Base-by-base conservation (phyloP, 2,888 invertebrate species). In the Sympetrum striolatum region DNA sequence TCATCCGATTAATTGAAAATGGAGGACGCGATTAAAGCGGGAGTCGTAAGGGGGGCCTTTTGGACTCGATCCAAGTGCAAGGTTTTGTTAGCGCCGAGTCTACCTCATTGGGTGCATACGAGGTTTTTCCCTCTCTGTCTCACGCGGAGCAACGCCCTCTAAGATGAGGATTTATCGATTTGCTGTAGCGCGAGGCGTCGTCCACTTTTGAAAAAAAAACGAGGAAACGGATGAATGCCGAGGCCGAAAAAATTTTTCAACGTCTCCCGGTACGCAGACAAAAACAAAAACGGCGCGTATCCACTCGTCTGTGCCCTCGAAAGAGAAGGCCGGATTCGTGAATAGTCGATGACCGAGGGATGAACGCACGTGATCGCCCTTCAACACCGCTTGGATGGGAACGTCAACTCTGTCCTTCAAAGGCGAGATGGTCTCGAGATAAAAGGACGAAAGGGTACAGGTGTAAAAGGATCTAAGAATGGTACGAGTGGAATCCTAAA, bases 101-200 rank as follows among this genome's bases (percentile, higher is more conserved):
- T 31, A 73, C 73, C 73, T 73, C 73, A 31, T 14, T 31, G 25
- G 73, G 25, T 31, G 73, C 73, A 73, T 73, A 31, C 64, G 64
- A 64, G 64, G 64, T 14, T 73, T 60, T 37, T 18, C n/a, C 37
- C 37, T 37, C 37, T 60, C 15, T 53, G 35, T 35, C 18, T 18
- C 86, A 60, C 86, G 35, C 86, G 60, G 86, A 86, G 86, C 86
- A 86, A 86, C 86, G 86, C 86, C 86, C 86, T 86, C 86, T 37
- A 60, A 73, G 73, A 73, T 73, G 73, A 58, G 86, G 86, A 60
- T 86, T 86, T 86, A 86, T 86, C 86, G 86, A 86, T 86, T 73
- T 64, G 60, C 60, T 60, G 35, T 37, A n/a, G 86, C 82, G 82
- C 82, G 58, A 53, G 82, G 82, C 31, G 86, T 73, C 31, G 73